phyloP scores from a whole-genome alignment of 2,113 vertebrate species.

The Pteronura brasiliensis region DNA sequence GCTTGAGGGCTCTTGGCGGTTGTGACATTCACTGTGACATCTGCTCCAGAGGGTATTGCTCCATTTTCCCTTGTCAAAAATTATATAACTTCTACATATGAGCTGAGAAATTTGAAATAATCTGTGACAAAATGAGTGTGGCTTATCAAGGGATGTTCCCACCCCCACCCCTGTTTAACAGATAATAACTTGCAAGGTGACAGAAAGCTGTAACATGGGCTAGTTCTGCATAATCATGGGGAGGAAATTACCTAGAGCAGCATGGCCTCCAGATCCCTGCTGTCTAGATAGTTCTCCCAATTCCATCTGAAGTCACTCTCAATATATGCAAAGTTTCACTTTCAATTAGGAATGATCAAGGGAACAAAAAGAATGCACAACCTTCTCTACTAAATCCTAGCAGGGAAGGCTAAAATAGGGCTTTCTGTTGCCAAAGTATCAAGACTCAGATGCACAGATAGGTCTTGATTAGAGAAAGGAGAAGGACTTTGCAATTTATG shows the following conservation, averaged over 20 bases:
- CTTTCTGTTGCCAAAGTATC: not conserved
- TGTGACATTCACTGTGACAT: slow-evolving; percentile 25
- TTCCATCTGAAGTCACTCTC: slow-evolving; percentile 15
- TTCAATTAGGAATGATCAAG: slow-evolving; percentile 36
- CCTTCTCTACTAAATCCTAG: not conserved
- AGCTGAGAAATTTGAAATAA: not conserved
- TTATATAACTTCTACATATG: not conserved
- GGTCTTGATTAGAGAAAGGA: not conserved
- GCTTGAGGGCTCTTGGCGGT: not conserved
- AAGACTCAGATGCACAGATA: not conserved
- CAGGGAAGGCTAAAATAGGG: not conserved
- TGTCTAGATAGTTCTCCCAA: not conserved
- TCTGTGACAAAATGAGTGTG: not conserved
- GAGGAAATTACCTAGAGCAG: not conserved
- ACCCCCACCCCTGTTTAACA: not conserved
- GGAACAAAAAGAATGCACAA: not conserved
- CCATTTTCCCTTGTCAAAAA: slow-evolving; percentile 32
- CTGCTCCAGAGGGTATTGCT: not conserved
- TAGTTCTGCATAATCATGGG: not conserved
- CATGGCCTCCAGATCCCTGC: not conserved
- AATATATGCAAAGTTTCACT: not conserved
- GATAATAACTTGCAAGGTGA: not conserved
- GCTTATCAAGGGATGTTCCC: not conserved
- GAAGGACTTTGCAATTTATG: not conserved
- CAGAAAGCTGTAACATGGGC: not conserved